These are phyloP conservation scores for Cavia aperea DNA, from an alignment of 2,113 vertebrate species.

Conservation along the genomic window DNA sequence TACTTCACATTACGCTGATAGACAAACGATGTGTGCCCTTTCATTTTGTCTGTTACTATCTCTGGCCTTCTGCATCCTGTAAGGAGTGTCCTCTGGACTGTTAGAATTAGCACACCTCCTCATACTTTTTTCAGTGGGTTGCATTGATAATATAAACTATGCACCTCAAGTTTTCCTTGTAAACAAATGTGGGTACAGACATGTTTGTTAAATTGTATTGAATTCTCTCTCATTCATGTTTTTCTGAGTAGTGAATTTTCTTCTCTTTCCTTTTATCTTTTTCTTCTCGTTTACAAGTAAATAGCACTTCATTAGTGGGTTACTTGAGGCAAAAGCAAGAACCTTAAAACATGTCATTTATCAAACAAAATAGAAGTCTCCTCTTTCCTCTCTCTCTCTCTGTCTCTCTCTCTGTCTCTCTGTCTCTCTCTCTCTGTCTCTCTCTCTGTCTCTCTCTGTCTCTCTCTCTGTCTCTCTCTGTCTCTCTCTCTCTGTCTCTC, in stretches of 20 bases:
- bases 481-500: neutral
- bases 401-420: no score
- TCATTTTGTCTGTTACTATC: neutral
- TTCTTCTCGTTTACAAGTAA: neutral
- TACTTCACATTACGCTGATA: constrained; percentile 3
- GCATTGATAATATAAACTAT: neutral
- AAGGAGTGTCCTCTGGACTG: neutral
- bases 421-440: no score
- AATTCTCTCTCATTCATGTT: neutral
- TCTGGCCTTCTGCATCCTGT: neutral
- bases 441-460: no score
- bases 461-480: no score
- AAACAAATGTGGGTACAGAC: neutral
- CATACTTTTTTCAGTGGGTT: neutral
- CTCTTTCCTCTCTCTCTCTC: neutral
- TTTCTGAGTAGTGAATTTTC: neutral
- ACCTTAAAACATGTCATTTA: neutral
- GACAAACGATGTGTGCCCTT: neutral
- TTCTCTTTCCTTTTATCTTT: neutral
- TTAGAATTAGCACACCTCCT: neutral
- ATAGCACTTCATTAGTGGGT: neutral
- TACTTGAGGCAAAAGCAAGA: neutral
- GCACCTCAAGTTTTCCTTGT: neutral
- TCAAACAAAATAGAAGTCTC: neutral
- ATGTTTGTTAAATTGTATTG: neutral